Evolutionary conservation across 1,140 invertebrate species (phyloP), one percentile per base, ranked within the genome.

Genomic region (Metaphire vulgaris): DNA sequence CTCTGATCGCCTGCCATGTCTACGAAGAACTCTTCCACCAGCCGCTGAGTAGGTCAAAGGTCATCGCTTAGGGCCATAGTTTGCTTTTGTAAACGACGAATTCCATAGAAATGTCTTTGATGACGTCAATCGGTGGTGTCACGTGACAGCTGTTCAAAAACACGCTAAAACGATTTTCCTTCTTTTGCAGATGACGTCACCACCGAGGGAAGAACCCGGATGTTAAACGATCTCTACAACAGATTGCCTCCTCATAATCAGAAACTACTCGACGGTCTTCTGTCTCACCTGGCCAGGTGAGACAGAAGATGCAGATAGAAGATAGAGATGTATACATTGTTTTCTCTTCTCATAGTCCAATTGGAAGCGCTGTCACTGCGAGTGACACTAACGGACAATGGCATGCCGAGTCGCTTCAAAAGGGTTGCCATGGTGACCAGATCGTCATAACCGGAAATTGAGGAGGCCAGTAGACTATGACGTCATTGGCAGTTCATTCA

Each of bases 21-120:
- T 97, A 97, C 84, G 94, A 97, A 84, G 94, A 97, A 83, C 95
- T 97, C 83, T 88, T 97, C 67, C 89, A 93, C 79, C 92, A 65
- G 91, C 92, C 80, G 83, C 83, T 85, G 79, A 67, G 65, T 29
- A 71, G 21, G 2, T 21, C n/a, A n/a, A n/a, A n/a, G n/a, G n/a
- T n/a, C n/a, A n/a, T n/a, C n/a, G n/a, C n/a, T n/a, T n/a, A n/a
- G n/a, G n/a, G n/a, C n/a, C n/a, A n/a, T n/a, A n/a, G n/a, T n/a
- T n/a, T n/a, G n/a, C n/a, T n/a, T n/a, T n/a, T n/a, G n/a, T n/a
- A n/a, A n/a, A n/a, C n/a, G n/a, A n/a, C n/a, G n/a, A n/a, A n/a
- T n/a, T n/a, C n/a, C n/a, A n/a, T n/a, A n/a, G n/a, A n/a, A n/a
- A n/a, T n/a, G n/a, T n/a, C n/a, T n/a, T n/a, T n/a, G n/a, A n/a